Evolutionary conservation across 1,140 invertebrate genomes (phyloP).

Genomic region (Hesperophylax magnus): DNA sequence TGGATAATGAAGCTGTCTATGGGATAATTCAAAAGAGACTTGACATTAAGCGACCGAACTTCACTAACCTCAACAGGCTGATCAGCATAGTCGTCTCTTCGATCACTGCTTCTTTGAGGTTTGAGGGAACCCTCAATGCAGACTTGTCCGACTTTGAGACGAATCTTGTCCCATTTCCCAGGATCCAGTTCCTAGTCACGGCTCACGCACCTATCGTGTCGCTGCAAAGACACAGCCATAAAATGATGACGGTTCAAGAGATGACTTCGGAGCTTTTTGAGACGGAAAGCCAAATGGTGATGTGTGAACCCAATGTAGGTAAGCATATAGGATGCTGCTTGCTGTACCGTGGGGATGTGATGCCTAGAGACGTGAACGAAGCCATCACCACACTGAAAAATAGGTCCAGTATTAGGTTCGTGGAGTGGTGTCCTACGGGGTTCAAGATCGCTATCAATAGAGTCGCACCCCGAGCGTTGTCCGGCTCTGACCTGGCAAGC

Average conservation of each 20-base stretch:
- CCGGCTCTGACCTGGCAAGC: slow-evolving; percentile 84
- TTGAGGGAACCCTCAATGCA: slow-evolving; percentile 91
- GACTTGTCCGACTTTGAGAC: slow-evolving; percentile 93
- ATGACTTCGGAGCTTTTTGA: slow-evolving; percentile 92
- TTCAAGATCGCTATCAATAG: slow-evolving; percentile 88
- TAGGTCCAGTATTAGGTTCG: slow-evolving; percentile 88
- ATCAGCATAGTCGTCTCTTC: slow-evolving; percentile 91
- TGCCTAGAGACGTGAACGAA: slow-evolving; percentile 86
- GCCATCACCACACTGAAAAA: slow-evolving; percentile 90
- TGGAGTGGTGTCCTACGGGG: slow-evolving; percentile 93
- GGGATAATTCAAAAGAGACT: slow-evolving; percentile 91
- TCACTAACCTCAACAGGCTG: slow-evolving; percentile 84
- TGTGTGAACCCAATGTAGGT: slow-evolving; percentile 89
- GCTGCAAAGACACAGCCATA: slow-evolving; percentile 88
- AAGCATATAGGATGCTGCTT: slow-evolving; percentile 94
- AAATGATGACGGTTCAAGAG: slow-evolving; percentile 85
- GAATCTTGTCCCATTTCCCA: slow-evolving; percentile 88
- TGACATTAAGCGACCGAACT: slow-evolving; percentile 89
- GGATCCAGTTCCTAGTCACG: slow-evolving; percentile 87
- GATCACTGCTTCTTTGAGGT: slow-evolving; percentile 89
- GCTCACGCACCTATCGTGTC: slow-evolving; percentile 90
- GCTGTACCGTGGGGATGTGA: slow-evolving; percentile 83
- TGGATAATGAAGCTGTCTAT: slow-evolving; percentile 90
- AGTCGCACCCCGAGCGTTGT: slow-evolving; percentile 85
- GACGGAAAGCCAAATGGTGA: slow-evolving; percentile 92